Evolutionary conservation across 2,888 invertebrate species (phyloP).

Genomic region (Heterodera filipjevi): DNA sequence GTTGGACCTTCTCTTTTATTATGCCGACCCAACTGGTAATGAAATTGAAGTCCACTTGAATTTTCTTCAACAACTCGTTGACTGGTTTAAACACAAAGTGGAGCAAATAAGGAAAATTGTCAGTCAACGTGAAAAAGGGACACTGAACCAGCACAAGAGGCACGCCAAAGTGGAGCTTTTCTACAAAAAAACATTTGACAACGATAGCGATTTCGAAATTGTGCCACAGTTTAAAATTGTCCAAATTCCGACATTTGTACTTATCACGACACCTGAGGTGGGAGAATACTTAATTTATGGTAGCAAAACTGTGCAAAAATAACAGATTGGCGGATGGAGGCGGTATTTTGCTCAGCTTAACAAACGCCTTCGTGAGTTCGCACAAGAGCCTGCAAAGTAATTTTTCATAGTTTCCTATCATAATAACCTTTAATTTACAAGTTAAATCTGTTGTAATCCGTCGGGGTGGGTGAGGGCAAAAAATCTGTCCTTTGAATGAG

Average conservation of each 20-base stretch:
- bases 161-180: not conserved
- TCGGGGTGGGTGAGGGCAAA: no score
- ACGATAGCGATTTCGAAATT: not conserved
- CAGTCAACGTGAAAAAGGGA: not conserved
- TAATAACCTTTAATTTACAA: no score
- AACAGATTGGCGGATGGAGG: slow-evolving; percentile 18
- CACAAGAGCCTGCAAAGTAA: not conserved
- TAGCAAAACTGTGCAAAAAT: not conserved
- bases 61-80: not conserved
- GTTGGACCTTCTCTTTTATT: slow-evolving; percentile 21
- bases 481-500: no score
- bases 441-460: no score
- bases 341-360: slow-evolving; percentile 11
- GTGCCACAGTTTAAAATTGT: not conserved
- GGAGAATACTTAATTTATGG: not conserved
- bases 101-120: not conserved
- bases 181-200: not conserved
- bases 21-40: slow-evolving; percentile 18
- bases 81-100: slow-evolving; percentile 18
- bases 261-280: slow-evolving; percentile 22
- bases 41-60: not conserved
- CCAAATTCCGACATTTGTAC: slow-evolving; percentile 10
- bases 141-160: not conserved
- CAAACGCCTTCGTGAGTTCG: slow-evolving; percentile 19
- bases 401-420: not conserved